Evolutionary conservation across 2,888 invertebrate species (phyloP).

Genomic region (Cepaea hortensis): DNA sequence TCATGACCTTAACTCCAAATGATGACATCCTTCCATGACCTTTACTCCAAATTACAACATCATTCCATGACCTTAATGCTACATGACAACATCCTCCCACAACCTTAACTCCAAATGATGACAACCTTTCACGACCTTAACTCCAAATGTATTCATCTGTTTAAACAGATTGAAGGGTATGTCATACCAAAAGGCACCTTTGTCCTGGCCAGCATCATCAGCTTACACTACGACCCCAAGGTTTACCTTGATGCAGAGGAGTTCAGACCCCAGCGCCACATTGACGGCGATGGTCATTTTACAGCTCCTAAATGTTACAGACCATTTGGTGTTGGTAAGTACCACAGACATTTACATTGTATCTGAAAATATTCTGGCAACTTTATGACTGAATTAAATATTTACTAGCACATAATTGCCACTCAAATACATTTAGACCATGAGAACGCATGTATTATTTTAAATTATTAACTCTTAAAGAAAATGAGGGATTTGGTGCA

Average conservation of each 20-base stretch:
- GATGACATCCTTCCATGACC: neutral
- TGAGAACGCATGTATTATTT: no score
- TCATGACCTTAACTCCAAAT: neutral
- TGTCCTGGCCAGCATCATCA: conserved; percentile 51
- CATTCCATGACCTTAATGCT: no score
- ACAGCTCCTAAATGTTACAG: conserved; percentile 44
- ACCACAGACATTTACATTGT: neutral
- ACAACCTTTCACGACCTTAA: neutral
- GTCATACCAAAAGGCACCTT: conserved; percentile 48
- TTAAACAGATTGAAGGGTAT: conserved; percentile 46
- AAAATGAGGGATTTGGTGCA: no score
- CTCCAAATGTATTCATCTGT: neutral
- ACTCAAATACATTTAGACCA: no score
- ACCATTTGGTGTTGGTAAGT: conserved; percentile 55
- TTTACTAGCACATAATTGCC: no score
- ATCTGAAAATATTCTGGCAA: neutral
- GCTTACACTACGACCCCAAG: conserved; percentile 49
- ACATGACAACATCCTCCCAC: no score
- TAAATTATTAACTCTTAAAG: no score
- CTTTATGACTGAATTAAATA: neutral
- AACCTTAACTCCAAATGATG: neutral
- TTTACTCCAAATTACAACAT: no score
- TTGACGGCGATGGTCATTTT: conserved; percentile 46
- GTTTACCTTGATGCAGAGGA: conserved; percentile 48
- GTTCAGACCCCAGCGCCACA: conserved; percentile 52